phyloP scores from a whole-genome alignment of 2,797 vertebrate genomes.

The Diplodus sargus region DNA sequence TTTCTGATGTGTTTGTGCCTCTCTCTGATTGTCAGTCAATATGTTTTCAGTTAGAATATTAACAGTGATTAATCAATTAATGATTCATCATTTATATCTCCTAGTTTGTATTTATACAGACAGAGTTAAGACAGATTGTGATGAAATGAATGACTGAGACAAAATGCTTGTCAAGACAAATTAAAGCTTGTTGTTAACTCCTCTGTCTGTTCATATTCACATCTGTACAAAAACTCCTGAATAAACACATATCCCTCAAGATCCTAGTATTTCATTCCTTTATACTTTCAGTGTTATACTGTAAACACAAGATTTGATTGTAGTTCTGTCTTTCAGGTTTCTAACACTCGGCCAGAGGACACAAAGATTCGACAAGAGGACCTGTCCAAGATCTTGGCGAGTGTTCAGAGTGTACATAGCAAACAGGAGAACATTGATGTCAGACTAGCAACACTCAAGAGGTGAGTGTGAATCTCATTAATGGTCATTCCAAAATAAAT shows the following conservation, averaged over 20 bases:
- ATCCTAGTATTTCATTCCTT: background rate
- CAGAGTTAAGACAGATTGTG: background rate
- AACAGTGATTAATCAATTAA: too few species aligned
- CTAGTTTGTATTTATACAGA: background rate
- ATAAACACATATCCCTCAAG: background rate
- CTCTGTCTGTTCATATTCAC: background rate
- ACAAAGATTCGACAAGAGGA: constrained; percentile 93
- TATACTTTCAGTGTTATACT: background rate
- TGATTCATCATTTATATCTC: too few species aligned
- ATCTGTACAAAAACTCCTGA: background rate
- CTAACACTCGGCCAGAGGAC: constrained; percentile 93
- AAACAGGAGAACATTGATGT: constrained; percentile 94
- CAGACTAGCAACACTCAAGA: constrained; percentile 92
- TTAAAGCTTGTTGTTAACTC: background rate
- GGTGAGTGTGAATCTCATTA: constrained; percentile 76
- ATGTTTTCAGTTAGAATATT: too few species aligned
- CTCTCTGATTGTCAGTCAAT: too few species aligned
- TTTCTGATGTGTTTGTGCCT: too few species aligned
- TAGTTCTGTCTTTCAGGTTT: constrained; percentile 84
- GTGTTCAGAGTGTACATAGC: constrained; percentile 92
- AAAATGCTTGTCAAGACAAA: background rate
- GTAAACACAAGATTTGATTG: background rate
- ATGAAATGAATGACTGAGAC: background rate
- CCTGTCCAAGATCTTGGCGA: constrained; percentile 92
- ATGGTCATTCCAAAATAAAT: background rate